Evolutionary conservation across 2,888 invertebrate genomes (phyloP), one percentile per base, ranked within the genome.

Genomic region (Ormyrus labotus): DNA sequence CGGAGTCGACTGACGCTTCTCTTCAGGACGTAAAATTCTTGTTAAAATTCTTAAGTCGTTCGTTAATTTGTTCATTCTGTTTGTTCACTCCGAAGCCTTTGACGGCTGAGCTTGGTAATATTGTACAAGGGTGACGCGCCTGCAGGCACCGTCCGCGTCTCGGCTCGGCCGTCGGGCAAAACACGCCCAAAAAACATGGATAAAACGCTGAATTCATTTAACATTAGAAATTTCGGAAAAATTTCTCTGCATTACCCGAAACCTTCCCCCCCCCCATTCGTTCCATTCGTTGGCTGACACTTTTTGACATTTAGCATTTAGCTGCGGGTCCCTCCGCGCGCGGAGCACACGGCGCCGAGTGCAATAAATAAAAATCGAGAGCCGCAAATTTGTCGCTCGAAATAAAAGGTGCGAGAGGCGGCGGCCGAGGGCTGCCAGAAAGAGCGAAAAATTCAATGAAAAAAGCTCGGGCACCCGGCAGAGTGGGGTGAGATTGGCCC

Each of bases 131-230:
- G 58, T 58, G 77, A 65, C 13, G 58, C 75, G 50, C 47, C 2
- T 51, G 34, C 68, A 45, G 68, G 67, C 61, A 69, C 10, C n/a
- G 57, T 45, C 60, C 11, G 55, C 50, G 53, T 13, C 11, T 45
- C 11, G 34, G 72, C 65, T 9, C 34, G 57, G n/a, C 48, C 53
- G 45, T 19, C 47, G 5, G 13, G 19, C 57, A 79, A 79, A 82
- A 77, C 34, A 0, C 67, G 48, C 76, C 58, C 60, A 82, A 82
- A 76, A 78, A 78, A 81, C 81, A 81, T 75, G 78, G 81, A 81
- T 81, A 81, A 78, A 81, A 81, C 81, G 78, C 10, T 78, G 75
- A 78, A 78, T 71, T 78, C 68, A 68, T 68, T 53, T 80, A 81
- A 81, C 81, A 78, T 75, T 81, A 81, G 75, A 75, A 81, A 78